Evolutionary conservation across 2,888 invertebrate genomes (phyloP).

Genomic region (Desoria tigrina): DNA sequence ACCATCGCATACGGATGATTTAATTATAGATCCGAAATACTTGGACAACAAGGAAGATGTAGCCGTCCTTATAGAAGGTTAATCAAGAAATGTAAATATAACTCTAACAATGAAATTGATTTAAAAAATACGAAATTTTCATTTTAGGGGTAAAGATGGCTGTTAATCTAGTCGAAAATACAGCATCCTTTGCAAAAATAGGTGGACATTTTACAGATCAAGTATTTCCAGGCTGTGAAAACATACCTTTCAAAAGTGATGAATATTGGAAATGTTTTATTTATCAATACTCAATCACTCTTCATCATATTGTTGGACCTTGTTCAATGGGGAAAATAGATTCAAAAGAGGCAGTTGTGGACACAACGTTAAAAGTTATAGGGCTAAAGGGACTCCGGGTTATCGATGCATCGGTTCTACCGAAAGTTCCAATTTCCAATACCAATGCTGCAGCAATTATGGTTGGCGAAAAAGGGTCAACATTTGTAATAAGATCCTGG

Average conservation of each 20-base stretch:
- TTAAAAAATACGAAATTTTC: too few relatives aligned
- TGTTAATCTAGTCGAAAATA: slow-evolving; percentile 42
- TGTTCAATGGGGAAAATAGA: slow-evolving; percentile 32
- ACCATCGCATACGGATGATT: slow-evolving; percentile 17
- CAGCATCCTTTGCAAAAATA: slow-evolving; percentile 38
- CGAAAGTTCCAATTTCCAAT: slow-evolving; percentile 30
- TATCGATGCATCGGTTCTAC: slow-evolving; percentile 26
- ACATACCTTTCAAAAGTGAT: slow-evolving; percentile 37
- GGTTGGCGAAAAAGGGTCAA: slow-evolving; percentile 33
- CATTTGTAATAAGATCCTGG: slow-evolving; percentile 3
- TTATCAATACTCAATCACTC: slow-evolving; percentile 25
- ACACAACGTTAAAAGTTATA: slow-evolving; percentile 34
- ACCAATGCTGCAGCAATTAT: slow-evolving; percentile 42
- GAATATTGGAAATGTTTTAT: slow-evolving; percentile 49
- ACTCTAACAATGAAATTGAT: too few relatives aligned
- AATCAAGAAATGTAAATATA: too few relatives aligned
- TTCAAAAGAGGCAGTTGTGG: slow-evolving; percentile 36
- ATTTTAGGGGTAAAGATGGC: slow-evolving; percentile 30
- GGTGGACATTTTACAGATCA: slow-evolving; percentile 42
- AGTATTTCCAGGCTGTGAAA: slow-evolving; percentile 46
- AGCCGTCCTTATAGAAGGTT: slow-evolving; percentile 36
- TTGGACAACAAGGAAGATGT: slow-evolving; percentile 35
- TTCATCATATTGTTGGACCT: slow-evolving; percentile 41
- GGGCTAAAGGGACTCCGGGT: slow-evolving; percentile 34
- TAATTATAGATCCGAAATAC: slow-evolving; percentile 41